Evolutionary conservation across 2,888 invertebrate genomes (phyloP).

Genomic region (Amblyjoppa fuscipennis): DNA sequence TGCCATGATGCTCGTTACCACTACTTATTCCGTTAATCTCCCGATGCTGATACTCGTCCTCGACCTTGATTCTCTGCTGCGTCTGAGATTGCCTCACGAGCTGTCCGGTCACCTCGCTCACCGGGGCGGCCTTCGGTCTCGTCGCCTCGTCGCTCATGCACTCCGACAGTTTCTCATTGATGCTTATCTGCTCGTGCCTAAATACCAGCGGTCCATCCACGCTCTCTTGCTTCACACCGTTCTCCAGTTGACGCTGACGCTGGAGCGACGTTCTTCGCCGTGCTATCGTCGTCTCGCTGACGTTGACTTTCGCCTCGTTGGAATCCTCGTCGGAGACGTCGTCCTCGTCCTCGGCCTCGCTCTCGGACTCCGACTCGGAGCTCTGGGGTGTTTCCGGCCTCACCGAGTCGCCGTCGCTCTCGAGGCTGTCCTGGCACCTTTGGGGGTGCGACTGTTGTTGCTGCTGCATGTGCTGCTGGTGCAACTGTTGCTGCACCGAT

Average conservation of each 20-base stretch:
- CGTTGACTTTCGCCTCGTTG: slow-evolving; percentile 71
- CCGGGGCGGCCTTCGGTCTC: slow-evolving; percentile 74
- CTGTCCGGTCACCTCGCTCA: slow-evolving; percentile 82
- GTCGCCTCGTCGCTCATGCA: slow-evolving; percentile 66
- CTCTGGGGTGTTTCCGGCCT: slow-evolving; percentile 83
- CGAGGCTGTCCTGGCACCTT: slow-evolving; percentile 84
- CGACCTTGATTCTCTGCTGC: slow-evolving; percentile 71
- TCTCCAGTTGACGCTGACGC: background rate
- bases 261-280: background rate
- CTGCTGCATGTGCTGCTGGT: slow-evolving; percentile 84
- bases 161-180: slow-evolving; percentile 78
- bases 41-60: slow-evolving; percentile 59
- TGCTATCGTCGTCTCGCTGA: background rate
- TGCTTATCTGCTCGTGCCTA: slow-evolving; percentile 81
- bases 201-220: slow-evolving; percentile 74
- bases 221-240: slow-evolving; percentile 26
- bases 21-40: slow-evolving; percentile 30
- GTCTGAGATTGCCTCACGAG: slow-evolving; percentile 68
- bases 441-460: slow-evolving; percentile 83
- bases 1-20: slow-evolving; percentile 60
- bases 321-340: slow-evolving; percentile 59
- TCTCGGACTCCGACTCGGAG: slow-evolving; percentile 80
- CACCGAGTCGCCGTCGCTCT: slow-evolving; percentile 80
- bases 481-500: slow-evolving; percentile 86
- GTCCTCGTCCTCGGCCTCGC: slow-evolving; percentile 75